A percentile compares a stretch with the other conserved stretches of the same genome.
Evolutionary conservation across 1,140 invertebrate genomes (phyloP).

Genomic region (Eurosta solidaginis): DNA sequence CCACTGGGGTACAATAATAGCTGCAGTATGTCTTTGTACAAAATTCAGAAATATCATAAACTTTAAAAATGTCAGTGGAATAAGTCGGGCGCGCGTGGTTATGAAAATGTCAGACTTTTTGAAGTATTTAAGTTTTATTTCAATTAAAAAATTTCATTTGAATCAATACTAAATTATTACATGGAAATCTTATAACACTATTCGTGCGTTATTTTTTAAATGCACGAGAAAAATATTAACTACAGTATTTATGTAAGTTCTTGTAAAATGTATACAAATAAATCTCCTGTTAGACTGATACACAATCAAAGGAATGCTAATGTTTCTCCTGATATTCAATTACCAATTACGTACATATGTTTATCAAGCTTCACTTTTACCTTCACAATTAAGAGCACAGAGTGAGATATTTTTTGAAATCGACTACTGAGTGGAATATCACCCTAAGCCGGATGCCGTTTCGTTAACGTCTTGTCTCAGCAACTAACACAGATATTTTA

Average conservation of each 20-base stretch:
- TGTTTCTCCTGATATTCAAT: background rate
- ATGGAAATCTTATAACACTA: background rate
- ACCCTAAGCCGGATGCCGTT: too few relatives aligned
- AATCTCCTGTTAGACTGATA: background rate
- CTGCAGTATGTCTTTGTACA: too few relatives aligned
- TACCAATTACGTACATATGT: conserved; percentile 28
- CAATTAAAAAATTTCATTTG: background rate
- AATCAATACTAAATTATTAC: too few relatives aligned
- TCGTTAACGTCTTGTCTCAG: too few relatives aligned
- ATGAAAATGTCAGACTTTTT: too few relatives aligned
- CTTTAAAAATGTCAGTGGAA: too few relatives aligned
- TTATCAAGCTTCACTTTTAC: conserved; percentile 37
- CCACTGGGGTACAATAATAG: too few relatives aligned
- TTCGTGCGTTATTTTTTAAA: background rate
- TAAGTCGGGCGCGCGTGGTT: too few relatives aligned
- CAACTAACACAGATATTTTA: too few relatives aligned
- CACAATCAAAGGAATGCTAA: conserved; percentile 21
- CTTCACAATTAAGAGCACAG: background rate
- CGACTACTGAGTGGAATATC: too few relatives aligned
- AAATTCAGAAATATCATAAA: too few relatives aligned
- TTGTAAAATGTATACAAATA: conserved; percentile 22
- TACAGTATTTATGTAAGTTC: background rate
- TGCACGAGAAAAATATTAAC: conserved; percentile 4
- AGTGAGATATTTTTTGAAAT: too few relatives aligned
- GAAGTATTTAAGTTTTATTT: conserved; percentile 1